These are phyloP conservation scores for Frieseomelitta varia DNA, from an alignment of 1,140 invertebrate species.

Conservation along the genomic window DNA sequence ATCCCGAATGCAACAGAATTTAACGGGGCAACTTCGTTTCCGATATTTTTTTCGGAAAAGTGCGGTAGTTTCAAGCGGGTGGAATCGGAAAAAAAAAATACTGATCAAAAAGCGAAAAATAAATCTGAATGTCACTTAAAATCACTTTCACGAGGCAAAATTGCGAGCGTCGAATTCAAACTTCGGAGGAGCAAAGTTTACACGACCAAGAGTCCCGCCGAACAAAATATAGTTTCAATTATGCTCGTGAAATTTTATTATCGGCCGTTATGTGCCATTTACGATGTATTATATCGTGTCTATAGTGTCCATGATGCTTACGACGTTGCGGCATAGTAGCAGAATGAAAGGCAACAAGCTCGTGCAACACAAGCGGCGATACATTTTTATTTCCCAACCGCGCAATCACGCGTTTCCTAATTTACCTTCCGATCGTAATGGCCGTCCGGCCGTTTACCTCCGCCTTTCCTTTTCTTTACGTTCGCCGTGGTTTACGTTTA, in stretches of 20 bases:
- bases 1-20: not conserved
- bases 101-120: no score
- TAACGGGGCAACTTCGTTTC: not conserved
- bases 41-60: not conserved
- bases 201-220: no score
- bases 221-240: conserved; percentile 48
- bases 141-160: not conserved
- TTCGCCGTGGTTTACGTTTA: conserved; percentile 2
- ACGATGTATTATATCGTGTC: conserved; percentile 41
- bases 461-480: conserved; percentile 19
- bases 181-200: not conserved
- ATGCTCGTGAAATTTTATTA: conserved; percentile 49
- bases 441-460: not conserved
- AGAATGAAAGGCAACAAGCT: conserved; percentile 9
- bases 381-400: conserved; percentile 33
- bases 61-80: no score
- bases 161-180: not conserved
- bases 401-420: conserved; percentile 42
- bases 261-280: conserved; percentile 35
- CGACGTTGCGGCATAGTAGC: conserved; percentile 19
- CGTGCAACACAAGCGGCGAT: not conserved
- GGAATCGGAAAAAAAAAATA: no score
- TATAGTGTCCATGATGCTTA: conserved; percentile 10
- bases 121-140: not conserved
- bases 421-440: conserved; percentile 42